phyloP scores from a whole-genome alignment of 2,797 vertebrate species.

The Phataginus tricuspis region DNA sequence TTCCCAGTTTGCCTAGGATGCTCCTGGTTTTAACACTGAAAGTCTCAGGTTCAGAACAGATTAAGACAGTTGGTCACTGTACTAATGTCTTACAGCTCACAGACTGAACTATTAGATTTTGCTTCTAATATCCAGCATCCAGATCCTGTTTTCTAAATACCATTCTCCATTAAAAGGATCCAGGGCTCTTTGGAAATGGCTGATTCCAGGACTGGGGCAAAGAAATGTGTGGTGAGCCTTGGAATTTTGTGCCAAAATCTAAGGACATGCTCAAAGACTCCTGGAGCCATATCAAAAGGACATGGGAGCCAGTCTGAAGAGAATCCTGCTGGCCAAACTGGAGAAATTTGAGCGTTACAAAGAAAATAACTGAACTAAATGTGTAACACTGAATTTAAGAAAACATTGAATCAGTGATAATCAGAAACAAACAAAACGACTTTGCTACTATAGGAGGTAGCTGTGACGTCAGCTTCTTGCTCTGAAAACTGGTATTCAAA shows the following conservation, averaged over 20 bases:
- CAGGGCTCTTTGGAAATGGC: background rate
- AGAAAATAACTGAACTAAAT: background rate
- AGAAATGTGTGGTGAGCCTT: background rate
- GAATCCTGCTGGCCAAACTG: background rate
- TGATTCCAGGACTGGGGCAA: background rate
- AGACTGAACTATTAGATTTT: constrained; percentile 32
- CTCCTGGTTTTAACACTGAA: background rate
- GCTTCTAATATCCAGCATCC: background rate
- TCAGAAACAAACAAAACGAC: background rate
- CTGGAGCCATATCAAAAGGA: background rate
- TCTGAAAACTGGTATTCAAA: constrained; percentile 1
- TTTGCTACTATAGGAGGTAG: background rate
- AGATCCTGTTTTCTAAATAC: background rate
- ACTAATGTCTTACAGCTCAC: background rate
- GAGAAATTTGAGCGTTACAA: constrained; percentile 31
- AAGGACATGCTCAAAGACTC: background rate
- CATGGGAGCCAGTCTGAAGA: background rate
- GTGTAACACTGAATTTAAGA: background rate
- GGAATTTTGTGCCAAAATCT: background rate
- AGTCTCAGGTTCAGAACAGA: background rate
- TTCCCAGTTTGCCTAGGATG: background rate
- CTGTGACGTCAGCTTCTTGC: background rate
- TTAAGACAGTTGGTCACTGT: background rate
- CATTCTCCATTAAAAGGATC: background rate
- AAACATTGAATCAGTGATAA: background rate